Evolutionary conservation across 2,888 invertebrate genomes (phyloP), one percentile per base, ranked within the genome.

Genomic region (Drosophila antonietae): DNA sequence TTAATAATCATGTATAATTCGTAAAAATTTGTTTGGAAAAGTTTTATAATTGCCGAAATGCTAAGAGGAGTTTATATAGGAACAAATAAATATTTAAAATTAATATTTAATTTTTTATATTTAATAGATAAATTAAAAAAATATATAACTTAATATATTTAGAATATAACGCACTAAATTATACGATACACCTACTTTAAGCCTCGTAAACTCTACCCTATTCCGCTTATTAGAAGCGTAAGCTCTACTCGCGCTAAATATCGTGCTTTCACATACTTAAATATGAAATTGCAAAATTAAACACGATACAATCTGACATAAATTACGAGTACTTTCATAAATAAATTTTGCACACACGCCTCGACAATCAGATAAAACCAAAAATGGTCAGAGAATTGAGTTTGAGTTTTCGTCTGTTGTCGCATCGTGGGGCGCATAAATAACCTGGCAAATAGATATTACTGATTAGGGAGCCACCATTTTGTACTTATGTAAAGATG

Each of bases 381-480:
- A 64, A 31, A 12, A 31, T 6, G 10, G 8, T 39, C 33, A 52
- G 52, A 63, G 43, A 52, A 73, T 70, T 65, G 59, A 20, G 51
- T 43, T 68, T 75, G 60, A 72, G 43, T 61, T 53, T 47, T 52
- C 20, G 44, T 64, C 52, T 31, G 44, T 14, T 52, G 31, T 58
- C 44, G 53, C 53, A 65, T 64, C 56, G 35, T 57, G 68, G 57
- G 66, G 61, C 64, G 71, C 66, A 72, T 71, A 77, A 71, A 69
- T 68, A 67, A 67, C 65, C 62, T 61, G 35, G 58, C 82, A 84
- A 78, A 84, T 82, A 78, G 75, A 61, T 66, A 58, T 55, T 75
- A 66, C 61, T 80, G 68, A 87, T 84, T 87, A 87, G 72, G 65
- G 55, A 58, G 46, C 58, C 74, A 69, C 46, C 12, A 65, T 67